Base-by-base conservation (phyloP, 2,888 invertebrate genomes). In the Theodoxus fluviatilis region DNA sequence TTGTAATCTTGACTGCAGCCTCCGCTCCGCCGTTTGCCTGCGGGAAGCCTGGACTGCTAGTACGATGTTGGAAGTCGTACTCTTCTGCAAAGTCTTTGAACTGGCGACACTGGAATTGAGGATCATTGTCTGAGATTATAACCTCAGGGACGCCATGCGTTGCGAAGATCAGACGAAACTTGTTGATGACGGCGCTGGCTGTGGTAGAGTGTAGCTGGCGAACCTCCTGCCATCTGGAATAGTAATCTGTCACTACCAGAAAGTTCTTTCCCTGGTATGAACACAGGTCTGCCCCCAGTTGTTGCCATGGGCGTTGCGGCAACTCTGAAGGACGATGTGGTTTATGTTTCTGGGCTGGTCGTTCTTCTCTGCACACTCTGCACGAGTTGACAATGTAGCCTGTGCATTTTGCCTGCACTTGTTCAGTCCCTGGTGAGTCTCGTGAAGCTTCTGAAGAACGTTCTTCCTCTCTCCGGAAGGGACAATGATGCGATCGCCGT, bases 181-280 rank as follows among this genome's bases (percentile, higher is more conserved):
- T 68, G 1, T 47, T 38, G 28, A 52, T 64, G 12, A 64, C 38
- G 0, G n/a, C 22, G 0, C 0, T 9, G 0, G 69, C 59, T 52
- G 69, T 69, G 0, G 64, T 69, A 2, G 37, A 28, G n/a, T 64
- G 52, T 0, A 64, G 64, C 0, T 0, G 64, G 9, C 6, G 0
- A 12, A 69, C 25, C 18, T 64, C 69, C 22, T 64, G 25, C 64
- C 69, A 63, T 22, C 69, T 37, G 25, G 69, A 64, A 43, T 69
- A 64, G 33, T 52, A 69, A 38, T 64, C 69, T 1, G 49, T 28
- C 2, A 69, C 69, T 25, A 52, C 49, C 12, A 69, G 38, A 22
- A 64, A 52, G 28, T 69, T 52, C n/a, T 37, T 40, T 2, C 31
- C 55, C 15, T 63, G 2, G 55, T 43, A 38, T 2, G 69, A 6